Conservation (phyloP, 30 jellyfish, hydroid and myxozoan genomes). For the Hydractinia symbiolongicarpus region DNA sequence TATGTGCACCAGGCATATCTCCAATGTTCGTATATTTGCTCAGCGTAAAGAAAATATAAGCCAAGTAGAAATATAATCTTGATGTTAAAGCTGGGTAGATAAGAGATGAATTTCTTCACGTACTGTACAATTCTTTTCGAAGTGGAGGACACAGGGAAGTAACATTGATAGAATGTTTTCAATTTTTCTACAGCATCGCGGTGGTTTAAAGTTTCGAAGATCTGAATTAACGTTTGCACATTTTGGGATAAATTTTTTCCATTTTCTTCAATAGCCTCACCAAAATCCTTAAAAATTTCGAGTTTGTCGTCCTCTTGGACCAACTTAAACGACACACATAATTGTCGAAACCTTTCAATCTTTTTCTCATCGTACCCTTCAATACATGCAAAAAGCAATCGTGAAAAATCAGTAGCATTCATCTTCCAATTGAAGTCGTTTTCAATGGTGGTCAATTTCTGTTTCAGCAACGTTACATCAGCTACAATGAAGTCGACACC, state of each 20-base stretch:
- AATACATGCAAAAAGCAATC: not conserved
- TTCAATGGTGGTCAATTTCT: not conserved
- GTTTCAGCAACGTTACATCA: not conserved
- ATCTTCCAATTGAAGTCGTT: not conserved
- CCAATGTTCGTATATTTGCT: not conserved
- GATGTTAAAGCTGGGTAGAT: too few relatives aligned
- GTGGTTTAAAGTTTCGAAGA: not conserved
- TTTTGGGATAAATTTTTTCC: not conserved
- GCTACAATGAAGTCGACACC: not conserved
- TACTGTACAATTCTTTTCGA: not conserved
- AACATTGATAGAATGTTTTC: not conserved
- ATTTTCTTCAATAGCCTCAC: not conserved
- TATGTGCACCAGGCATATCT: not conserved
- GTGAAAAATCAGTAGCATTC: not conserved
- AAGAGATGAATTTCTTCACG: too few relatives aligned
- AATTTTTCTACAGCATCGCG: not conserved
- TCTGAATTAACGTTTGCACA: not conserved
- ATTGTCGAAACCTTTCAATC: not conserved
- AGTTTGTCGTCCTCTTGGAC: not conserved
- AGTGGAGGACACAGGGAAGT: not conserved
- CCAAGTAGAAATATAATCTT: not conserved
- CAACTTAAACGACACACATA: not conserved
- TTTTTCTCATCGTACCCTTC: not conserved
- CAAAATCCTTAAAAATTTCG: not conserved
- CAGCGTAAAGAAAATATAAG: not conserved